Percentiles rank a stretch among this genome's conserved stretches.
phyloP scores from a whole-genome alignment of 2,113 vertebrate genomes.

The Saiga tatarica region DNA sequence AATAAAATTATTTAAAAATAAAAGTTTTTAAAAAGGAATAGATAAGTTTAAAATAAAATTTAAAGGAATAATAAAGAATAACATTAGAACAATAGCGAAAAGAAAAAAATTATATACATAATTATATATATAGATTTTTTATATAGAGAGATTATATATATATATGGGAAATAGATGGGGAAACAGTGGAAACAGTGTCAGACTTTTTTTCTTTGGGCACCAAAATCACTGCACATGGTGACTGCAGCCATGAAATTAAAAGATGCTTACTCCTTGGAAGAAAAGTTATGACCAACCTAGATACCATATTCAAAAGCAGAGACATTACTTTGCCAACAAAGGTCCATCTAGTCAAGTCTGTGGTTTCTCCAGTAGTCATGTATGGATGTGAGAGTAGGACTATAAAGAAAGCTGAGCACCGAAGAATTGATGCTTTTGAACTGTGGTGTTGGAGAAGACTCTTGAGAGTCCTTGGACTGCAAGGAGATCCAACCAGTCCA shows the following conservation, averaged over 20 bases:
- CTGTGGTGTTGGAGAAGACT: background rate
- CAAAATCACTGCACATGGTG: background rate
- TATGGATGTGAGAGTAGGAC: background rate
- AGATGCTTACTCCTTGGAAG: background rate
- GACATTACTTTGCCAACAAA: background rate
- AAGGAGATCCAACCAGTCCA: background rate
- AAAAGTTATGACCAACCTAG: background rate
- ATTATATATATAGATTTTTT: too few relatives aligned
- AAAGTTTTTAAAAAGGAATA: background rate
- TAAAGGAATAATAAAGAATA: too few relatives aligned
- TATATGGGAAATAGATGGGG: background rate
- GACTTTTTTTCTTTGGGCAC: background rate
- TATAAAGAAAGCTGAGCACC: fast-evolving
- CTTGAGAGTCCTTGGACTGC: background rate
- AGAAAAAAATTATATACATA: too few relatives aligned
- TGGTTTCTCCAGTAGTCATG: background rate
- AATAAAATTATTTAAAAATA: background rate
- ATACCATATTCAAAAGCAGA: background rate
- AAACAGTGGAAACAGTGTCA: background rate
- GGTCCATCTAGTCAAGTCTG: background rate
- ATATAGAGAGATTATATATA: too few relatives aligned
- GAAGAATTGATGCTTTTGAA: background rate
- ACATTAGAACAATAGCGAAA: too few relatives aligned
- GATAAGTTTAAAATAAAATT: too few relatives aligned
- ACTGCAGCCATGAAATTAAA: background rate